phyloP scores from a whole-genome alignment of 2,797 vertebrate species.

The Falco naumanni region DNA sequence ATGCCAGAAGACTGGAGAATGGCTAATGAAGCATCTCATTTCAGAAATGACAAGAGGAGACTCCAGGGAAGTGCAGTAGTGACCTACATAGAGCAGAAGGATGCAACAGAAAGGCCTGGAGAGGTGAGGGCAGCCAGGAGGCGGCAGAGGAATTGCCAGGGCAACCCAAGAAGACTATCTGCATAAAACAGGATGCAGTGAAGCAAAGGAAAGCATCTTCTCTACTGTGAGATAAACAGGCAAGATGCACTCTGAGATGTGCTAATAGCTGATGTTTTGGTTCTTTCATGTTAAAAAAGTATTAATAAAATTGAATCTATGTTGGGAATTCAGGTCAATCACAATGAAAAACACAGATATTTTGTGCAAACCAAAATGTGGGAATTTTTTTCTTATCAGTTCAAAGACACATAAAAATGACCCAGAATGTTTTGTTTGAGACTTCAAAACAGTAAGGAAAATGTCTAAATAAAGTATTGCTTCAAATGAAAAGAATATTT shows the following conservation, averaged over 20 bases:
- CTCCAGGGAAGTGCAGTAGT: constrained; percentile 38
- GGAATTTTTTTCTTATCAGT: neutral
- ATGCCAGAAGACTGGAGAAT: constrained; percentile 41
- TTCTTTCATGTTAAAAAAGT: neutral
- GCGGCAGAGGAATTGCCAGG: neutral
- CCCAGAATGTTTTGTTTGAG: neutral
- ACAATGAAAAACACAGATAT: neutral
- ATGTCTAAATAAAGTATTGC: neutral
- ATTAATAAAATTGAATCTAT: neutral
- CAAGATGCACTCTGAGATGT: neutral
- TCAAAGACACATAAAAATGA: neutral
- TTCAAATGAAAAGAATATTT: neutral
- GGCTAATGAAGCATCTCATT: constrained; percentile 64
- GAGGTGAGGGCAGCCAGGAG: constrained; percentile 18
- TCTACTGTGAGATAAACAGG: neutral
- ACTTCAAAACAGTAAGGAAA: neutral
- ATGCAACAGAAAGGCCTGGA: constrained; percentile 2
- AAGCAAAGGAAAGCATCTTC: neutral
- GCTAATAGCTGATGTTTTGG: neutral
- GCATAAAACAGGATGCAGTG: neutral
- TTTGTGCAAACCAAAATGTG: neutral
- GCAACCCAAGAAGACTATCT: neutral
- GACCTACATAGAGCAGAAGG: constrained; percentile 58
- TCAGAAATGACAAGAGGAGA: constrained; percentile 20
- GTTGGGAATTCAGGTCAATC: constrained; percentile 17